Percentiles rank a stretch among this genome's conserved stretches.
Evolutionary conservation across 2,888 invertebrate genomes (phyloP).

Genomic region (Alloscopus bannaensis): DNA sequence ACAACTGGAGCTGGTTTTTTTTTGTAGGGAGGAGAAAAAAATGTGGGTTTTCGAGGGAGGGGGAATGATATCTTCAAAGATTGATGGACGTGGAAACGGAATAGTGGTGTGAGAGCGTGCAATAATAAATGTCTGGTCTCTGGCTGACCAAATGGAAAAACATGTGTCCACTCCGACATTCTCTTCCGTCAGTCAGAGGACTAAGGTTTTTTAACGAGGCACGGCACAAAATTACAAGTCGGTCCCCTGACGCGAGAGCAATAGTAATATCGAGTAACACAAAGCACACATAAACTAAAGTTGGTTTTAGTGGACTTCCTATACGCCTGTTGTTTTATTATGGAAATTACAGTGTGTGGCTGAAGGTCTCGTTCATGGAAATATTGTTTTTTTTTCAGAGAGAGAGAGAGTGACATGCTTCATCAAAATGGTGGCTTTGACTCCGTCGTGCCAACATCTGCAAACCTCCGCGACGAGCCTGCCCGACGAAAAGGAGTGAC

Average conservation of each 20-base stretch:
- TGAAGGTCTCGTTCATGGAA: conserved; percentile 58
- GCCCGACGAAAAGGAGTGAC: conserved; percentile 39
- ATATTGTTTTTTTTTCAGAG: too few species aligned
- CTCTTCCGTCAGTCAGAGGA: too few species aligned
- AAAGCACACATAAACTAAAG: not conserved
- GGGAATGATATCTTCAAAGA: too few species aligned
- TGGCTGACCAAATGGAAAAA: too few species aligned
- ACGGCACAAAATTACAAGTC: conserved; percentile 51
- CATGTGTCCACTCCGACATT: too few species aligned
- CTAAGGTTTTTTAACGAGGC: conserved; percentile 58
- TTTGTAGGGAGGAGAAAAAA: too few species aligned
- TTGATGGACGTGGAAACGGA: too few species aligned
- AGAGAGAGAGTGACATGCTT: conserved; percentile 42
- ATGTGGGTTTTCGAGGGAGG: too few species aligned
- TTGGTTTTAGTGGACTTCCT: not conserved
- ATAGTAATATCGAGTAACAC: not conserved
- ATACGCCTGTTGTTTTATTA: conserved; percentile 42
- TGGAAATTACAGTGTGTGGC: conserved; percentile 51
- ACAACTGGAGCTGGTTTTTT: too few species aligned
- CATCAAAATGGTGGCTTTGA: conserved; percentile 15
- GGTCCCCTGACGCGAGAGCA: conserved; percentile 29
- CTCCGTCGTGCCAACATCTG: not conserved
- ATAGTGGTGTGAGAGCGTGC: too few species aligned
- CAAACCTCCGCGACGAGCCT: conserved; percentile 13
- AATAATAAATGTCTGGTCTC: too few species aligned